phyloP scores from a whole-genome alignment of 2,113 vertebrate species.

The Tilapia sparmanii region DNA sequence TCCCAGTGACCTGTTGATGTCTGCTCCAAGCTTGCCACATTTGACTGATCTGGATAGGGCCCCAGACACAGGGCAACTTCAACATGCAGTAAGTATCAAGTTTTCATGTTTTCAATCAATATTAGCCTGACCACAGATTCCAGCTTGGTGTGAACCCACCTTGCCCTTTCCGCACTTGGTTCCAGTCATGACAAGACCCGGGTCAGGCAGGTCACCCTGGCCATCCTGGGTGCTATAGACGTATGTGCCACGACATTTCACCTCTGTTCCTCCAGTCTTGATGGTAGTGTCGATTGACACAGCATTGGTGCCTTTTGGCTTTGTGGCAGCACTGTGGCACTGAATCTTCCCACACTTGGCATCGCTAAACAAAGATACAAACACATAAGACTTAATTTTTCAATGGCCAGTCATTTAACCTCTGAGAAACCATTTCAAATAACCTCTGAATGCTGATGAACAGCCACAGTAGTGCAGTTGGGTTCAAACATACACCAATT shows the following conservation, averaged over 20 bases:
- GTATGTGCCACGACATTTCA: conserved; percentile 84
- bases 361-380: conserved; percentile 69
- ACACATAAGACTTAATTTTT: background rate
- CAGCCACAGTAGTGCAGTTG: background rate
- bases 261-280: conserved; percentile 71
- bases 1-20: background rate
- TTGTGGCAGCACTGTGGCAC: conserved; percentile 86
- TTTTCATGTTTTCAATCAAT: background rate
- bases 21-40: background rate
- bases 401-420: background rate
- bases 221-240: conserved; percentile 79
- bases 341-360: conserved; percentile 92
- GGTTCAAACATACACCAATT: background rate
- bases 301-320: conserved; percentile 77
- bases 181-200: conserved; percentile 86
- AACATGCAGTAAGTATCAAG: background rate
- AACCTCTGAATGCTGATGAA: background rate
- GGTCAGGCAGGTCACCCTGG: conserved; percentile 79
- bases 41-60: background rate
- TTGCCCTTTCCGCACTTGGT: conserved; percentile 88
- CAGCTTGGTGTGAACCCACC: conserved; percentile 63
- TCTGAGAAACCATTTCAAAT: background rate
- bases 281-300: conserved; percentile 85
- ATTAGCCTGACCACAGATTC: background rate
- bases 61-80: background rate